Conservation (phyloP, 2,113 vertebrate species). For the Calidris pygmaea region DNA sequence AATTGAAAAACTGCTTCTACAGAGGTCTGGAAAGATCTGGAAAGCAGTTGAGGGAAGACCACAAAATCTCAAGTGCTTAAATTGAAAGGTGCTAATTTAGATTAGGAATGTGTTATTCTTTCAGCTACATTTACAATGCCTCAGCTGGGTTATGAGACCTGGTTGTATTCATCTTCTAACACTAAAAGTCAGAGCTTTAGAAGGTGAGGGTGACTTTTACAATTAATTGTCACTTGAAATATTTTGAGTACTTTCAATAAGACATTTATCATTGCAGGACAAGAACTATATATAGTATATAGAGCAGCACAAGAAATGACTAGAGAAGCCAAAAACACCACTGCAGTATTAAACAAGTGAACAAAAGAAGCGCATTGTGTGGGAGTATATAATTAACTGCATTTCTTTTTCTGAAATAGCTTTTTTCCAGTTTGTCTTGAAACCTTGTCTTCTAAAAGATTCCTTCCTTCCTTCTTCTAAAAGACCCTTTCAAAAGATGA, state of each 20-base stretch:
- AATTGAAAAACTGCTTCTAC: neutral
- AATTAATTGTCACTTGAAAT: slow-evolving; percentile 1
- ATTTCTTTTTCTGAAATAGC: neutral
- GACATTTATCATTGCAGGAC: neutral
- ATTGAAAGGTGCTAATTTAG: neutral
- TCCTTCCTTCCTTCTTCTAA: neutral
- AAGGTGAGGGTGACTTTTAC: neutral
- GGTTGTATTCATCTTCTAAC: neutral
- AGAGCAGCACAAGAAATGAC: neutral
- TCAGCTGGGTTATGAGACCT: neutral
- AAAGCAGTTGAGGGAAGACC: neutral
- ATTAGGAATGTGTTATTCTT: neutral
- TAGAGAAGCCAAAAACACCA: neutral
- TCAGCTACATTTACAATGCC: neutral
- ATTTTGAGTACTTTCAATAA: neutral
- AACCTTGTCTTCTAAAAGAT: neutral
- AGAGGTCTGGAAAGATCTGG: neutral
- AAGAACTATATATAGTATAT: neutral
- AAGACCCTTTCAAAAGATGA: neutral
- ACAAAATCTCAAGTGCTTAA: neutral
- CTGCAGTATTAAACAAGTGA: neutral
- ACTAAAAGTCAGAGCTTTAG: neutral
- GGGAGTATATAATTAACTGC: neutral
- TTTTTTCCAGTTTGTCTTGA: neutral
- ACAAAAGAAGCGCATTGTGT: neutral